Percentiles rank a stretch among this genome's conserved stretches.
Evolutionary conservation across 1,140 invertebrate species (phyloP).

Genomic region (Zaprionus vittiger): DNA sequence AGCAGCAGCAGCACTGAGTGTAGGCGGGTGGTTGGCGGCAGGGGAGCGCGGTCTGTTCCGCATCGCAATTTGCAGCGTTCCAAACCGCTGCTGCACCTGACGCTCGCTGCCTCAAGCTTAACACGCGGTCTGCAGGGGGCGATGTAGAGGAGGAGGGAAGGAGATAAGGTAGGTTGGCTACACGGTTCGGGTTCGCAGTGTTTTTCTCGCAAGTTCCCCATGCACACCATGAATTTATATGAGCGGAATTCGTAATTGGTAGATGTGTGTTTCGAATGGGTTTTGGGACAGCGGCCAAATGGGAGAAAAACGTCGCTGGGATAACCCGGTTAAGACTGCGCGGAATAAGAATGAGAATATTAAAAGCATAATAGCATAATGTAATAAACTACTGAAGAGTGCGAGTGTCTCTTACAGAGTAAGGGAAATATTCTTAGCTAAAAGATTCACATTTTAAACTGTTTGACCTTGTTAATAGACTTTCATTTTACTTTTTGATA

Average conservation of each 20-base stretch:
- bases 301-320: slow-evolving; percentile 9
- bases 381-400: background rate
- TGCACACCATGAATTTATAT: slow-evolving; percentile 48
- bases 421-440: too few relatives aligned
- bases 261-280: slow-evolving; percentile 42
- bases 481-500: too few relatives aligned
- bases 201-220: slow-evolving; percentile 15
- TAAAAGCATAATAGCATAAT: background rate
- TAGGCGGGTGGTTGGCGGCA: background rate
- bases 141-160: too few relatives aligned
- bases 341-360: slow-evolving; percentile 2
- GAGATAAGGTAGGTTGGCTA: too few relatives aligned
- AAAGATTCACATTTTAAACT: too few relatives aligned
- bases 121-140: slow-evolving; percentile 22
- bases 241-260: slow-evolving; percentile 51
- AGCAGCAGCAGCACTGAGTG: slow-evolving; percentile 4
- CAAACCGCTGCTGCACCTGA: slow-evolving; percentile 45
- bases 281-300: slow-evolving; percentile 34
- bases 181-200: background rate
- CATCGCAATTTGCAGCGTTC: slow-evolving; percentile 55
- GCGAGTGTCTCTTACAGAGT: too few relatives aligned
- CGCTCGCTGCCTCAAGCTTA: slow-evolving; percentile 29
- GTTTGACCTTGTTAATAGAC: too few relatives aligned
- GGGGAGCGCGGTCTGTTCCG: slow-evolving; percentile 24
- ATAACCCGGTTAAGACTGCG: background rate